Conservation (phyloP, 2,113 vertebrate genomes). For the Cheilinus undulatus region DNA sequence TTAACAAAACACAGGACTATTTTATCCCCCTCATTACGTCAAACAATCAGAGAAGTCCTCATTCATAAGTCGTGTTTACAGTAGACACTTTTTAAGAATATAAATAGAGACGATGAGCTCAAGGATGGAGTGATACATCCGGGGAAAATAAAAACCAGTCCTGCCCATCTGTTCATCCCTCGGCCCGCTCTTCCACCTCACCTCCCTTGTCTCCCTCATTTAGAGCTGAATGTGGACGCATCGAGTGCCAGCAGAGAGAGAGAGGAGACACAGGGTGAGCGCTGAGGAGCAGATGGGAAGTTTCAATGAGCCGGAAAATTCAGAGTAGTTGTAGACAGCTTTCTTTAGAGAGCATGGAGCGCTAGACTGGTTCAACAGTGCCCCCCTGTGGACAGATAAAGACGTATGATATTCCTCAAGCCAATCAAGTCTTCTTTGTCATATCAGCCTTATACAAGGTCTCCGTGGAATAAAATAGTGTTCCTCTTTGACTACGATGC, state of each 20-base stretch:
- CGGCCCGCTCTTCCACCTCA: slow-evolving; percentile 66
- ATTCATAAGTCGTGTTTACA: neutral
- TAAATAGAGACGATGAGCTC: neutral
- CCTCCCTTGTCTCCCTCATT: slow-evolving; percentile 67
- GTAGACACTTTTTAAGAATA: neutral
- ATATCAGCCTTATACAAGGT: too few species aligned
- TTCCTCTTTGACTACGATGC: too few species aligned
- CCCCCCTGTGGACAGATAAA: slow-evolving; percentile 45
- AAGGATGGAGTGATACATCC: slow-evolving; percentile 23
- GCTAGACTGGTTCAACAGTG: slow-evolving; percentile 33
- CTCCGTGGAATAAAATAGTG: too few species aligned
- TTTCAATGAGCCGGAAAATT: slow-evolving; percentile 70
- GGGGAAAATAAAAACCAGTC: slow-evolving; percentile 36
- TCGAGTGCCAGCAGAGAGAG: slow-evolving; percentile 15
- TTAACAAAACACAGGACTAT: neutral
- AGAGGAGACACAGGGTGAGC: slow-evolving; percentile 25
- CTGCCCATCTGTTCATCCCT: slow-evolving; percentile 57
- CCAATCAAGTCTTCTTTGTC: too few species aligned
- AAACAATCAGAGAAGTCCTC: neutral
- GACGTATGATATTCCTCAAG: too few species aligned
- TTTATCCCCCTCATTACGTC: neutral
- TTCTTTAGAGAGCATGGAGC: neutral
- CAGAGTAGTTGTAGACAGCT: slow-evolving; percentile 8
- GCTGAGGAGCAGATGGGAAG: slow-evolving; percentile 61
- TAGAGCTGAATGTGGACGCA: slow-evolving; percentile 53